phyloP scores from a whole-genome alignment of 2,888 invertebrate genomes.

The Sarcophaga carnaria region DNA sequence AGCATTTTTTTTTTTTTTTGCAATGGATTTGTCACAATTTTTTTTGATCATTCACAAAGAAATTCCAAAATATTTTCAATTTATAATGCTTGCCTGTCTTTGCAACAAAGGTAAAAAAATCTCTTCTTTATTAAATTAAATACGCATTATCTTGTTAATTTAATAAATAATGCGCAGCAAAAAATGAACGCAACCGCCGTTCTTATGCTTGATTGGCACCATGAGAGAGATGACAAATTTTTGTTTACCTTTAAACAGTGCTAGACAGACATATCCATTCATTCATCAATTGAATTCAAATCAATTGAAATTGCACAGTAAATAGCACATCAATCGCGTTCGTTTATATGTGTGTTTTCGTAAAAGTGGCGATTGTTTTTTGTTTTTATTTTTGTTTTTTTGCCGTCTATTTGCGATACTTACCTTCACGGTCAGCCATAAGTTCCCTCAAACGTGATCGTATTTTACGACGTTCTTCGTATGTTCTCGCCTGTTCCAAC shows the following conservation, averaged over 20 bases:
- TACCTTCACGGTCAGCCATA: constrained; percentile 94
- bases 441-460: constrained; percentile 91
- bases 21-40: no score
- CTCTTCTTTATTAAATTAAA: no score
- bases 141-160: no score
- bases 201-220: not conserved
- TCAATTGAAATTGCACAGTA: not conserved
- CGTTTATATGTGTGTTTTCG: constrained; percentile 5
- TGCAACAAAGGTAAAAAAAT: no score
- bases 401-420: constrained; percentile 39
- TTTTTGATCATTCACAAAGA: no score
- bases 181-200: not conserved
- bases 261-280: constrained; percentile 12
- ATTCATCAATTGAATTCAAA: not conserved
- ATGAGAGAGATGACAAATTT: not conserved
- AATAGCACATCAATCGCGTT: constrained; percentile 39
- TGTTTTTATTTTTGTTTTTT: not conserved
- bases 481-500: constrained; percentile 92
- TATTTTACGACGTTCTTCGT: constrained; percentile 92
- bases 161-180: not conserved
- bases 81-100: no score
- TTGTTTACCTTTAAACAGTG: not conserved
- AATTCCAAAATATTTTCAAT: no score
- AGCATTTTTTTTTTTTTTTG: no score
- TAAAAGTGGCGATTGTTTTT: constrained; percentile 17